Evolutionary conservation across 2,888 invertebrate genomes (phyloP).

Genomic region (Coelinius sp.): DNA sequence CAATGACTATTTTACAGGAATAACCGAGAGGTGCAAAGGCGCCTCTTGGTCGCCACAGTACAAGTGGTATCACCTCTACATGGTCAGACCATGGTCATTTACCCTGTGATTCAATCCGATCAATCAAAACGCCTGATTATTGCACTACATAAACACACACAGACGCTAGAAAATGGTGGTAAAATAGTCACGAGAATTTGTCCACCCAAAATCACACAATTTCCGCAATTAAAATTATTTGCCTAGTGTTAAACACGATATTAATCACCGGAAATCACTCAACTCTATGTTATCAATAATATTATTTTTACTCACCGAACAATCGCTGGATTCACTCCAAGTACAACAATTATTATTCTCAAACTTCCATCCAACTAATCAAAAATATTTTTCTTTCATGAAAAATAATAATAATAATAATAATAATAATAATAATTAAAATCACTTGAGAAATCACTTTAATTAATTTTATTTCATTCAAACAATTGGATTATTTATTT

Average conservation of each 20-base stretch:
- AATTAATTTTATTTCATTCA: no score
- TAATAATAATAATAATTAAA: no score
- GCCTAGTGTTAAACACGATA: neutral
- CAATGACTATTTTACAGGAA: neutral
- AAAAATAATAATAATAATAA: neutral
- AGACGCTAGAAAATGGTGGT: neutral
- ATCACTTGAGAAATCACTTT: no score
- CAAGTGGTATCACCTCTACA: constrained; percentile 25
- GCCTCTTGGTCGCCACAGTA: neutral
- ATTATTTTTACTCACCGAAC: neutral
- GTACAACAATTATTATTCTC: neutral
- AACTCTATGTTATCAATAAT: neutral
- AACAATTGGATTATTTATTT: no score
- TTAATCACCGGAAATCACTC: neutral
- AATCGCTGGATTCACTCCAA: neutral
- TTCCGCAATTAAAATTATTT: neutral
- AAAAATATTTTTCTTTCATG: neutral
- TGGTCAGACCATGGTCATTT: constrained; percentile 27
- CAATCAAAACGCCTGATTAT: constrained; percentile 32
- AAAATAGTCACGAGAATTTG: neutral
- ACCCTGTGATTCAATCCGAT: constrained; percentile 18
- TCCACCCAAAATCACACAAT: neutral
- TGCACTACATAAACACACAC: neutral
- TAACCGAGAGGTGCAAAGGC: neutral
- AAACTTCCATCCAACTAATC: neutral